Percentiles rank a stretch among this genome's conserved stretches.
Evolutionary conservation across 2,113 vertebrate genomes (phyloP).

Genomic region (Muntiacus reevesi): DNA sequence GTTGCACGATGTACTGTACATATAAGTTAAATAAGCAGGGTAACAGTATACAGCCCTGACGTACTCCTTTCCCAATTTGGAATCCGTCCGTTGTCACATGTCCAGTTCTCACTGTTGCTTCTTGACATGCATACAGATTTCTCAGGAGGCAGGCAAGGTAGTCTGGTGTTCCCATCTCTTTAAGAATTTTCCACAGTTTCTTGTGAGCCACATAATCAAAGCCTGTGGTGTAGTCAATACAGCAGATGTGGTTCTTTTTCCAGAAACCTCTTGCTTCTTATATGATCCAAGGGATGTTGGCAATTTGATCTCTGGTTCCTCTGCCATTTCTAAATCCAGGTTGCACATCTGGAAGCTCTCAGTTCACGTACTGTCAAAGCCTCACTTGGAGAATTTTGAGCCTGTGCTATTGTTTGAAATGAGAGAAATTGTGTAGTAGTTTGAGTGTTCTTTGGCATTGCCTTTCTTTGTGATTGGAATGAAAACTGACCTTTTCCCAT

Average conservation of each 20-base stretch:
- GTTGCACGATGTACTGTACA: rapidly evolving
- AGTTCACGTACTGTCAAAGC: neutral
- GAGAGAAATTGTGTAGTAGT: neutral
- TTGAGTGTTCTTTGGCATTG: neutral
- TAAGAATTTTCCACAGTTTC: neutral
- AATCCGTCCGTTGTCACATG: neutral
- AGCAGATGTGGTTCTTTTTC: neutral
- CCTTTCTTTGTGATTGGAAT: neutral
- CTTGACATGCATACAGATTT: neutral
- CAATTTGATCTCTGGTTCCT: neutral
- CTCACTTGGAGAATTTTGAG: neutral
- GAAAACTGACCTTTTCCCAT: neutral
- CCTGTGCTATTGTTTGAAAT: neutral
- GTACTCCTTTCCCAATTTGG: neutral
- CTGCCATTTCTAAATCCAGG: neutral
- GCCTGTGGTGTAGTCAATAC: neutral
- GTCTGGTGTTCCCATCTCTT: neutral
- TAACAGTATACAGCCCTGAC: neutral
- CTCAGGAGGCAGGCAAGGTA: neutral
- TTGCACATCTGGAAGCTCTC: neutral
- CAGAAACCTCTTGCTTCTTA: neutral
- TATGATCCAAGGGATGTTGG: neutral
- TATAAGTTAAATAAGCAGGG: neutral
- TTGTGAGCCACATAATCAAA: neutral
- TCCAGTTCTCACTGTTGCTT: neutral